A percentile compares a stretch with the other conserved stretches of the same genome.
Conservation (phyloP, 2,113 vertebrate genomes). For the Strix uralensis region DNA sequence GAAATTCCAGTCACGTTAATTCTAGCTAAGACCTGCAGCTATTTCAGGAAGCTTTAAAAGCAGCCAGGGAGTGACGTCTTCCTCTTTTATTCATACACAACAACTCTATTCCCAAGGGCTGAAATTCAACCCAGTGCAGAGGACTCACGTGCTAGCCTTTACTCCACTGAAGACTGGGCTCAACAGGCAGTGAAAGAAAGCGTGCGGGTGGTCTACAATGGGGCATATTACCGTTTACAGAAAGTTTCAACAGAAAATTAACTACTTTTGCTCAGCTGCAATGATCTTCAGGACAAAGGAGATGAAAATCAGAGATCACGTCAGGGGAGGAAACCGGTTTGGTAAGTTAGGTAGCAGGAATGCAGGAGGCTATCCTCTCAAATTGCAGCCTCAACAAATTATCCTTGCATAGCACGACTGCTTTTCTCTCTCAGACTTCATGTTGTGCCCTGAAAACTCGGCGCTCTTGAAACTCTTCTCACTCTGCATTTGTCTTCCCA, state of each 20-base stretch:
- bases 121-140: slow-evolving; percentile 6
- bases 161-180: background rate
- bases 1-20: slow-evolving; percentile 7
- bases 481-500: background rate
- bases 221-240: background rate
- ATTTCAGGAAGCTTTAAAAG: slow-evolving; percentile 51
- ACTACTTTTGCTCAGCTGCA: background rate
- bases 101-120: background rate
- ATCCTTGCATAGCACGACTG: background rate
- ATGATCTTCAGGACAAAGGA: background rate
- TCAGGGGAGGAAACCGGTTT: background rate
- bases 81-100: slow-evolving; percentile 25
- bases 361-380: background rate
- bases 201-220: background rate
- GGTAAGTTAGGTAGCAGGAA: slow-evolving; percentile 1
- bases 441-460: background rate
- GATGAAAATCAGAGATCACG: background rate
- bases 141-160: background rate
- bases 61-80: slow-evolving; percentile 17
- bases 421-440: background rate
- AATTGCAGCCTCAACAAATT: slow-evolving; percentile 20
- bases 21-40: slow-evolving; percentile 17
- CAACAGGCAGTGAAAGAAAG: background rate
- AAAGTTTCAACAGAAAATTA: background rate
- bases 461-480: background rate